Evolutionary conservation across 30 jellyfish, hydroid and myxozoan genomes (phyloP).

Genomic region (Phacellophora camtschatica): DNA sequence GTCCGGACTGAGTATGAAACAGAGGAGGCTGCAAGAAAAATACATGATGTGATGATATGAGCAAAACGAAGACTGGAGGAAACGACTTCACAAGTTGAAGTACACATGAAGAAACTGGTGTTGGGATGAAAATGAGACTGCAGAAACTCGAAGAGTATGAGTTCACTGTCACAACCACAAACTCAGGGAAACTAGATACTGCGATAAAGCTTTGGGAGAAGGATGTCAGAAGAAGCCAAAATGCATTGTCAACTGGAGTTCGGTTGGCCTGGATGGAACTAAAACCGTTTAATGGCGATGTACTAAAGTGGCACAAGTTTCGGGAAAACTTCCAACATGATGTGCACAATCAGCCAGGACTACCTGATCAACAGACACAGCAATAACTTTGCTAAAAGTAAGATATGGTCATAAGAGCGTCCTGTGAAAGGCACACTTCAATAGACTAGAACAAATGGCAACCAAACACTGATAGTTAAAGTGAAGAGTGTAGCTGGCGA

Average conservation of each 20-base stretch:
- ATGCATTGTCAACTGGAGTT: conserved; percentile 2
- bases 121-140: no score
- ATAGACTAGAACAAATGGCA: conserved; percentile 18
- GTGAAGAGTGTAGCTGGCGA: background rate
- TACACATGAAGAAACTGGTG: no score
- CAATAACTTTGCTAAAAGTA: conserved; percentile 30
- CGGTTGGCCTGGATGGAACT: conserved; percentile 48
- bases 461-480: background rate
- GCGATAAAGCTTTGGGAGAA: no score
- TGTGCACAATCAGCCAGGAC: conserved; percentile 2
- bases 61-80: no score
- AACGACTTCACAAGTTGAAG: no score
- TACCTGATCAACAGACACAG: conserved; percentile 36
- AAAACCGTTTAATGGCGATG: conserved; percentile 50
- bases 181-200: no score
- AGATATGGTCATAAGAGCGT: conserved; percentile 42
- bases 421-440: conserved; percentile 49
- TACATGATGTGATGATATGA: no score
- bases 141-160: no score
- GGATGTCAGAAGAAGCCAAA: no score
- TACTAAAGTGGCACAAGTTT: conserved; percentile 36
- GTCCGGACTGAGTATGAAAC: no score
- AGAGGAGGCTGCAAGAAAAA: no score
- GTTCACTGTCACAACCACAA: no score
- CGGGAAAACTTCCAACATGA: conserved; percentile 59